phyloP scores from a whole-genome alignment of 2,797 vertebrate species.

The Chelonia mydas region DNA sequence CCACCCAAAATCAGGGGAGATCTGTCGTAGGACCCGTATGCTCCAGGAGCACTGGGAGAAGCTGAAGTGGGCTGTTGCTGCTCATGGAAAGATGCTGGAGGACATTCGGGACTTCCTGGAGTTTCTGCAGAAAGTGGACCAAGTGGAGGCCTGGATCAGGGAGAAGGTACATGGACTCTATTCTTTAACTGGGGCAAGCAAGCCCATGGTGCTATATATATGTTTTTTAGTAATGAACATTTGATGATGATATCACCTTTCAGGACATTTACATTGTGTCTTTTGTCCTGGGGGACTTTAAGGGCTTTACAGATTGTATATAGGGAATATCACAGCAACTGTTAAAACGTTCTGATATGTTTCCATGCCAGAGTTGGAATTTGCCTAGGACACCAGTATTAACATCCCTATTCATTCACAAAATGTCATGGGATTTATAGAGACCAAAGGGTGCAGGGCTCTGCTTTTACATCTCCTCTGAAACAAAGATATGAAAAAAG shows the following conservation, averaged over 20 bases:
- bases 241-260: neutral
- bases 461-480: neutral
- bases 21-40: conserved; percentile 68
- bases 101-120: conserved; percentile 88
- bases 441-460: neutral
- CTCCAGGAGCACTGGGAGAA: conserved; percentile 87
- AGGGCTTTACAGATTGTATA: neutral
- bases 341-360: neutral
- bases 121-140: conserved; percentile 90
- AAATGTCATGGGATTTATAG: neutral
- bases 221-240: neutral
- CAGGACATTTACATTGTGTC: neutral
- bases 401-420: neutral
- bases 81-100: conserved; percentile 85
- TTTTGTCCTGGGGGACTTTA: neutral
- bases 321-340: neutral
- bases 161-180: conserved; percentile 83
- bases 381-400: neutral
- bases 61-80: conserved; percentile 83
- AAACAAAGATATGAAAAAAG: conserved; percentile 1
- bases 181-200: neutral
- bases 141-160: conserved; percentile 92
- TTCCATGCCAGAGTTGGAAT: neutral
- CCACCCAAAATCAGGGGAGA: conserved; percentile 79
- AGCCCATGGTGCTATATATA: neutral